Conservation (phyloP, 92 coral and sea anemone genomes). For the Pocillopora grandis region DNA sequence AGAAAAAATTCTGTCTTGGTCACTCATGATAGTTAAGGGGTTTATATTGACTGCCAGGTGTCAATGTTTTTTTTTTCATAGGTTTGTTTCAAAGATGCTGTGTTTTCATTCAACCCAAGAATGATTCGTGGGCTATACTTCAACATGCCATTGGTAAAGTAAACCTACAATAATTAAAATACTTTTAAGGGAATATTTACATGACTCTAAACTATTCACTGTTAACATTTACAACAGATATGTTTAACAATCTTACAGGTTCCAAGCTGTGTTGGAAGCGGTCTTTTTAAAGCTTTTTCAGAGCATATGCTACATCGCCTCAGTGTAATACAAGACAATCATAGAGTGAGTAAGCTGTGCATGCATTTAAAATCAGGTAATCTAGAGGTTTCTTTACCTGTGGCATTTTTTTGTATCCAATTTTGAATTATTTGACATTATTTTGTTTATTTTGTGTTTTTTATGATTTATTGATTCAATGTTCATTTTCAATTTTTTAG, state of each 20-base stretch:
- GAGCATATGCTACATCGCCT: conserved; percentile 75
- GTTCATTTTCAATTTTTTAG: conserved; percentile 28
- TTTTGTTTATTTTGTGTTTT: no score
- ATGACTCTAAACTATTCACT: background rate
- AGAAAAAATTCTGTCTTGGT: no score
- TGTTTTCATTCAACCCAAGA: conserved; percentile 72
- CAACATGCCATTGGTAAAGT: conserved; percentile 79
- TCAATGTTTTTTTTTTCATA: background rate
- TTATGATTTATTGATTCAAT: no score
- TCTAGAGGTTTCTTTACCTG: no score
- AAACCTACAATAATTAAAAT: background rate
- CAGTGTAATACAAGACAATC: conserved; percentile 55
- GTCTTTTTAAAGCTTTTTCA: conserved; percentile 73
- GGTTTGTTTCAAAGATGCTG: conserved; percentile 81
- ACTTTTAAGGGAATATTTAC: background rate
- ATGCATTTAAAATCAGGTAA: background rate
- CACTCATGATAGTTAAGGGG: no score
- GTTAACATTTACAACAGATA: background rate
- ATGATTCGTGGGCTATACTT: conserved; percentile 78
- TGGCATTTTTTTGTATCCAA: no score
- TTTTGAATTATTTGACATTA: no score
- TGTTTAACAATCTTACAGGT: conserved; percentile 39
- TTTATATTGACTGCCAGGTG: no score
- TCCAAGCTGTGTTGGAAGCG: conserved; percentile 76
- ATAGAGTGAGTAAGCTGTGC: conserved; percentile 40